Base-by-base conservation (phyloP, 92 coral and sea anemone species). In the Porites cylindrica region DNA sequence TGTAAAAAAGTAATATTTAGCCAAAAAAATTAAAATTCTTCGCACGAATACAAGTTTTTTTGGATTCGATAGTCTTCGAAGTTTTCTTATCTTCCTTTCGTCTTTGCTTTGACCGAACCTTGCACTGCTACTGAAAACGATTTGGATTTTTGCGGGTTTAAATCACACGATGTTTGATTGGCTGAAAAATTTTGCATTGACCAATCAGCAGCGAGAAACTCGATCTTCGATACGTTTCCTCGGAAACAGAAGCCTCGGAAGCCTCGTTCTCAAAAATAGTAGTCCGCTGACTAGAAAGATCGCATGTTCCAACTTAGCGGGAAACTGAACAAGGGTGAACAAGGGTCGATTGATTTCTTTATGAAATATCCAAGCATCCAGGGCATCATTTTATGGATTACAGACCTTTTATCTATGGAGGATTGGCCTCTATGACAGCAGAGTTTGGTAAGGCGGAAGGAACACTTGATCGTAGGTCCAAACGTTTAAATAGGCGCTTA, bases 351-450 rank as follows among this genome's bases (percentile, higher is more conserved):
- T 56, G 13, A 56, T 56, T 56, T 14, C 11, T 8, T 56, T 56
- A 10, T 10, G 61, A 10, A 7, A 56, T 56, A 9, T 54, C 10
- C 61, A 13, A 26, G 17, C 50, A 13, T 18, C 53, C 2, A 38
- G 51, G 7, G 66, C 62, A 53, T 68, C 18, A 6, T 13, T 56
- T 69, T 26, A 96, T 96, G 95, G 99, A 97, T 83, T 97, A 94
- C 90, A 93, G 95, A 70, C 99, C 98, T 51, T 97, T 97, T 88
- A 89, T 97, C 26, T 97, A 95, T 91, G 99, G 99, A 67, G 99
- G 99, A 13, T 79, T 95, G 63, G 98, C 94, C 56, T 97, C 99
- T 43, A 97, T 97, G 99, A 97, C 99, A 1, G 99, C 99, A 63
- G 99, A 97, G 79, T 79, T 91, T 59, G 94, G 99, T 95, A 76